These are phyloP conservation scores for Casuarius casuarius DNA, from an alignment of 2,113 vertebrate genomes.

Conservation along the genomic window DNA sequence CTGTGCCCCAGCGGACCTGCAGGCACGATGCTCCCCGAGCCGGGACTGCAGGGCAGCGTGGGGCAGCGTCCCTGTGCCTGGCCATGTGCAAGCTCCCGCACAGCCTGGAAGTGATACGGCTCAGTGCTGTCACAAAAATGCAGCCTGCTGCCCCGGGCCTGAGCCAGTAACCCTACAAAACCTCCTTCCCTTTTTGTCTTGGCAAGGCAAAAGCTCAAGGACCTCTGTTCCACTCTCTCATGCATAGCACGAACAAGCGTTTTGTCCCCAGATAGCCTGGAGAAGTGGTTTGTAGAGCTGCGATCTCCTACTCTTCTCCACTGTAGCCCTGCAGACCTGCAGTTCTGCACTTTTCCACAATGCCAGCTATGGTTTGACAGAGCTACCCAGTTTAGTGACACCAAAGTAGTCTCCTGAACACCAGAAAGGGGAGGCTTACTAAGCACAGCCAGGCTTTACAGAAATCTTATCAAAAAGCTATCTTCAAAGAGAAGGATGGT, in stretches of 20 bases:
- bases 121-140: accelerated
- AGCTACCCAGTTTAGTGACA: neutral
- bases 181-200: neutral
- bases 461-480: neutral
- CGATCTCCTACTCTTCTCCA: neutral
- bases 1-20: too few species aligned
- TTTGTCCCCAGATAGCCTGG: neutral
- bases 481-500: neutral
- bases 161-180: neutral
- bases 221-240: neutral
- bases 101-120: too few species aligned
- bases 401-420: neutral
- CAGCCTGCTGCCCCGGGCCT: neutral
- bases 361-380: neutral
- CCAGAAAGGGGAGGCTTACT: neutral
- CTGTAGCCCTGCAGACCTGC: neutral
- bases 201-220: neutral
- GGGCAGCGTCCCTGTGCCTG: neutral
- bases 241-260: neutral
- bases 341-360: neutral
- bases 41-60: neutral
- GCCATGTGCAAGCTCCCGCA: accelerated
- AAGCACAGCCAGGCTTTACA: neutral
- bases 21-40: neutral
- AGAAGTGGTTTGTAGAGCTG: neutral